These are phyloP conservation scores for Erythrocercus mccallii DNA, from an alignment of 2,113 vertebrate species.

Conservation along the genomic window DNA sequence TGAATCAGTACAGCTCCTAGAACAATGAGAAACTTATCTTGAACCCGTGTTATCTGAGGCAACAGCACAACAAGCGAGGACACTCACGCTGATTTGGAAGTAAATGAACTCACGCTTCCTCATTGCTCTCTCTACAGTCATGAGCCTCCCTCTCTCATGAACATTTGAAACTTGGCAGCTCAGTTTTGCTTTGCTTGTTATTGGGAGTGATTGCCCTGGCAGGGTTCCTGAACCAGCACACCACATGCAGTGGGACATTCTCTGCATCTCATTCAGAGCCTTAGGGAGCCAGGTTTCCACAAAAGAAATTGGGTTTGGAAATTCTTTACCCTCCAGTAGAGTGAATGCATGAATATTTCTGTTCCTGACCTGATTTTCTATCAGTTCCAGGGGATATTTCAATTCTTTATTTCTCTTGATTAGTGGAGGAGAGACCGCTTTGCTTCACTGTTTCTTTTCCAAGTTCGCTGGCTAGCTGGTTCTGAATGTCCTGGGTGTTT, in stretches of 20 bases:
- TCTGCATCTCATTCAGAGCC: constrained; percentile 22
- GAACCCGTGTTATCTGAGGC: not conserved
- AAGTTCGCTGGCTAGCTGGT: not conserved
- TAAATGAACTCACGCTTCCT: not conserved
- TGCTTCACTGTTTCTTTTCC: constrained; percentile 18
- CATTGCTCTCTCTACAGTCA: not conserved
- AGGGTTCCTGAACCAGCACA: constrained; percentile 41
- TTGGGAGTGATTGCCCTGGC: constrained; percentile 30
- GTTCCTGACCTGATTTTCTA: constrained; percentile 46
- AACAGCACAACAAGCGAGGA: not conserved
- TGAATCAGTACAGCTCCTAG: not conserved
- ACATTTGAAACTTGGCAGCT: constrained; percentile 47
- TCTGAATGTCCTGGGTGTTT: constrained; percentile 38
- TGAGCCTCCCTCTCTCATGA: not conserved
- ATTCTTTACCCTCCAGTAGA: constrained; percentile 35
- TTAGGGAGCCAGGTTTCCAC: constrained; percentile 49
- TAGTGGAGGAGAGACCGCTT: not conserved
- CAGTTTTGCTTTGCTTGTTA: constrained; percentile 31
- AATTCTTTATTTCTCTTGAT: constrained; percentile 25
- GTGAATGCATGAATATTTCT: constrained; percentile 6
- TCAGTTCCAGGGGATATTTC: constrained; percentile 21
- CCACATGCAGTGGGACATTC: constrained; percentile 53
- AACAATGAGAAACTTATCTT: not conserved
- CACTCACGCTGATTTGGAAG: not conserved
- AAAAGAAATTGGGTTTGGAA: constrained; percentile 50